Conservation (phyloP, 2,113 vertebrate species). For the Seriola aureovittata region DNA sequence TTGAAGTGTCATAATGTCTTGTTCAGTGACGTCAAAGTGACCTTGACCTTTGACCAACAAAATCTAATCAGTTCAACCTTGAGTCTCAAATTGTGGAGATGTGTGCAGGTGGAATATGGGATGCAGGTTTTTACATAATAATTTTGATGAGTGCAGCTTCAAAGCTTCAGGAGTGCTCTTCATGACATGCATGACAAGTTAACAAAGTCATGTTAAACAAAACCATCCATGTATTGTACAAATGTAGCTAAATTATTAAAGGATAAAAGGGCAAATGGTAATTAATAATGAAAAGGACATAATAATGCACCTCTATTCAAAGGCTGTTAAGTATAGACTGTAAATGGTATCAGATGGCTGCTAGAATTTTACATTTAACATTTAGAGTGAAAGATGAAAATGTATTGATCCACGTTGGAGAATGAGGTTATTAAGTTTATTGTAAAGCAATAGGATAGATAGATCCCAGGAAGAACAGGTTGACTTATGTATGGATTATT, state of each 20-base stretch:
- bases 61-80: too few relatives aligned
- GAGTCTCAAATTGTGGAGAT: not conserved
- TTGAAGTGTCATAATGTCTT: too few relatives aligned
- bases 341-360: not conserved
- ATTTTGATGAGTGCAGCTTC: not conserved
- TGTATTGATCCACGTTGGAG: not conserved
- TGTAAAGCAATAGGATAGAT: not conserved
- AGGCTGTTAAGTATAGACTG: not conserved
- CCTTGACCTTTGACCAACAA: too few relatives aligned
- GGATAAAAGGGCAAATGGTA: constrained; percentile 12
- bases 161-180: not conserved
- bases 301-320: constrained; percentile 24
- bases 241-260: constrained; percentile 62
- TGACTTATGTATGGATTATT: constrained; percentile 17
- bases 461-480: not conserved
- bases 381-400: not conserved
- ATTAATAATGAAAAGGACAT: constrained; percentile 61
- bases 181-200: constrained; percentile 6
- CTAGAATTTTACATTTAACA: not conserved
- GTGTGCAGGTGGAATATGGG: not conserved
- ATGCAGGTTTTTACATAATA: not conserved
- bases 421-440: not conserved
- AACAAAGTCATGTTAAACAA: constrained; percentile 42
- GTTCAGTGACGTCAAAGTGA: too few relatives aligned
- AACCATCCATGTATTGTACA: constrained; percentile 45